phyloP scores from a whole-genome alignment of 2,113 vertebrate genomes.

The Lathamus discolor region DNA sequence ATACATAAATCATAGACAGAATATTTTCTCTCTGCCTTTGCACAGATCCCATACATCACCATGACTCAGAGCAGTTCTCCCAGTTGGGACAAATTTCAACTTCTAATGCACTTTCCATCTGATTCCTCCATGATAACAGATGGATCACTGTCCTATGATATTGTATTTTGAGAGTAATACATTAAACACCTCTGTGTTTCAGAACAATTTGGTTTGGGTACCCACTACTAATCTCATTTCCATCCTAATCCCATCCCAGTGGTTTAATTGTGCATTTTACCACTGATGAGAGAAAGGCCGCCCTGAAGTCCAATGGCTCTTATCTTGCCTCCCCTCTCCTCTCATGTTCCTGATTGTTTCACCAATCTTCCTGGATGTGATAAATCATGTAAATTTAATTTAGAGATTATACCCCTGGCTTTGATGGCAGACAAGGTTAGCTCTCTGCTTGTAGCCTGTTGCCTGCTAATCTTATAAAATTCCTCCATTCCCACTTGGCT shows the following conservation, averaged over 20 bases:
- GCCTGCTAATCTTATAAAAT: slow-evolving; percentile 31
- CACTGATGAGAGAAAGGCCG: neutral
- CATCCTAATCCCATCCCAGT: slow-evolving; percentile 8
- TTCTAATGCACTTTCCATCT: slow-evolving; percentile 50
- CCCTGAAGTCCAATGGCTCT: neutral
- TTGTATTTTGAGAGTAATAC: neutral
- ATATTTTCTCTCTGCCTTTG: slow-evolving; percentile 9
- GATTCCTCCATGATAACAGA: slow-evolving; percentile 16
- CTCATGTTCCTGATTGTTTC: neutral
- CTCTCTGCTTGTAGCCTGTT: neutral
- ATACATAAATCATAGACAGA: slow-evolving; percentile 48
- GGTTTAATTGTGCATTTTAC: neutral
- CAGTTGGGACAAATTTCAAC: slow-evolving; percentile 38
- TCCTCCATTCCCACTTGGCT: slow-evolving; percentile 51
- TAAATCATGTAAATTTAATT: slow-evolving; percentile 68
- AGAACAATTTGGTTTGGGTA: slow-evolving; percentile 6
- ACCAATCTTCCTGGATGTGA: neutral
- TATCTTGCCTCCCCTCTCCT: neutral
- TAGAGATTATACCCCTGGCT: slow-evolving; percentile 46
- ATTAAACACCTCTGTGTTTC: slow-evolving; percentile 12
- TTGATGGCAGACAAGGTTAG: slow-evolving; percentile 34
- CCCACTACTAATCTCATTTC: slow-evolving; percentile 13
- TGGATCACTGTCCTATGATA: slow-evolving; percentile 16
- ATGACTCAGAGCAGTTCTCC: slow-evolving; percentile 50
- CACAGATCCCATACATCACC: slow-evolving; percentile 48